These are phyloP conservation scores for Venturia canescens DNA, from an alignment of 1,140 invertebrate species.

Conservation along the genomic window DNA sequence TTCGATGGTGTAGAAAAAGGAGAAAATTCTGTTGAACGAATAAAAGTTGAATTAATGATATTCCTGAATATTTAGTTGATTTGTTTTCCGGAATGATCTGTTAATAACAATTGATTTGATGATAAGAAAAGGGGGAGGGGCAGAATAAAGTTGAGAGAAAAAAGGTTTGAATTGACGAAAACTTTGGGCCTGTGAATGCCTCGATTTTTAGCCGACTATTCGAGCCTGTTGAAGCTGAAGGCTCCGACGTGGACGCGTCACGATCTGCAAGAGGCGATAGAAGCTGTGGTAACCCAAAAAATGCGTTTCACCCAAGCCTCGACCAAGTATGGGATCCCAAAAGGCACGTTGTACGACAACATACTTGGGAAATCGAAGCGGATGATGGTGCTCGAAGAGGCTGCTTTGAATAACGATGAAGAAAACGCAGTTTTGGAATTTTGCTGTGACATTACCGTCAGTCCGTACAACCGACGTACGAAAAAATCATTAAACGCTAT, in stretches of 20 bases:
- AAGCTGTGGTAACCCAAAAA: constrained; percentile 85
- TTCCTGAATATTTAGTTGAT: background rate
- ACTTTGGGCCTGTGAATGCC: constrained; percentile 26
- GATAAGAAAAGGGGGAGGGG: too few species aligned
- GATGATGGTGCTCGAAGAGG: constrained; percentile 86
- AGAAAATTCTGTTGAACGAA: too few species aligned
- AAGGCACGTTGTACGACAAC: constrained; percentile 88
- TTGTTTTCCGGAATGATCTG: background rate
- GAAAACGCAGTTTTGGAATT: constrained; percentile 84
- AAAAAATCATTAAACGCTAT: constrained; percentile 83
- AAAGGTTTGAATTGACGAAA: background rate
- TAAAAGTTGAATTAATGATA: background rate
- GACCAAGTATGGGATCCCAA: constrained; percentile 84
- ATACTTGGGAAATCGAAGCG: constrained; percentile 87
- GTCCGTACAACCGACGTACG: constrained; percentile 85
- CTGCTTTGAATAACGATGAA: constrained; percentile 80
- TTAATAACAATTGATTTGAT: background rate
- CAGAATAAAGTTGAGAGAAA: background rate
- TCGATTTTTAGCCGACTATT: constrained; percentile 78
- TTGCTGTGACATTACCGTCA: constrained; percentile 84
- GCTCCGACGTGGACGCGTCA: constrained; percentile 86
- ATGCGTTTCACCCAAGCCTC: constrained; percentile 88
- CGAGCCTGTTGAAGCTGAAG: constrained; percentile 82
- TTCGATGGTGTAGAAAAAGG: too few species aligned
- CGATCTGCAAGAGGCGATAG: constrained; percentile 86